Percentiles rank a stretch among this genome's conserved stretches.
phyloP scores from a whole-genome alignment of 2,113 vertebrate genomes.

The Hemiscyllium ocellatum region DNA sequence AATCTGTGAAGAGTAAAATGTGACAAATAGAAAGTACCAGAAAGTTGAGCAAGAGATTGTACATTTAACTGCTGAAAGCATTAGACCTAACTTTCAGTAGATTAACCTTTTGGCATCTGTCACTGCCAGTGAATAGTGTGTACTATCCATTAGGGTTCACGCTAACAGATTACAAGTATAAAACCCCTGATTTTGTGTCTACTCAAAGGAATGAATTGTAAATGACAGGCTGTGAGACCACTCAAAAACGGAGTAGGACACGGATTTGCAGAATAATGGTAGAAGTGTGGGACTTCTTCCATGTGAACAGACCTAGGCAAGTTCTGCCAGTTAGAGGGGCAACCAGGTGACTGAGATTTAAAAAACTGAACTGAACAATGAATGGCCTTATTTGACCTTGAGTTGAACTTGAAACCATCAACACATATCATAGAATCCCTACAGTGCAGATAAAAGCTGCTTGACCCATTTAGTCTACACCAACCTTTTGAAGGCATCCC shows the following conservation, averaged over 20 bases:
- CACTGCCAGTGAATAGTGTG: neutral
- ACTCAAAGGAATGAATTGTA: neutral
- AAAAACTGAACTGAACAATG: too few species aligned
- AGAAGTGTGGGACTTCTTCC: neutral
- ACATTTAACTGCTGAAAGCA: neutral
- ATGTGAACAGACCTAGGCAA: neutral
- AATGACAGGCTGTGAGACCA: neutral
- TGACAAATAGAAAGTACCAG: neutral
- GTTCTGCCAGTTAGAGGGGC: neutral
- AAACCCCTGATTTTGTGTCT: neutral
- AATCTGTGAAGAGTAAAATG: neutral
- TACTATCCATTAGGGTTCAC: neutral
- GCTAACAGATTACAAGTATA: neutral
- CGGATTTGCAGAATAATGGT: neutral
- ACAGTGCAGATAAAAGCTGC: too few species aligned
- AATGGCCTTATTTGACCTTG: too few species aligned
- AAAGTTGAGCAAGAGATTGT: neutral
- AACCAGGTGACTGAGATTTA: neutral
- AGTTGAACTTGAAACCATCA: too few species aligned
- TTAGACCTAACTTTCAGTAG: neutral
- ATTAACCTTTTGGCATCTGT: neutral
- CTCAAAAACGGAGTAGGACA: too few species aligned
- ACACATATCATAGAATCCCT: too few species aligned
- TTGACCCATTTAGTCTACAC: too few species aligned
- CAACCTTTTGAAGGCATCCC: too few species aligned